Conservation (phyloP, 2,888 invertebrate genomes). For the Allophyes oxyacanthae region DNA sequence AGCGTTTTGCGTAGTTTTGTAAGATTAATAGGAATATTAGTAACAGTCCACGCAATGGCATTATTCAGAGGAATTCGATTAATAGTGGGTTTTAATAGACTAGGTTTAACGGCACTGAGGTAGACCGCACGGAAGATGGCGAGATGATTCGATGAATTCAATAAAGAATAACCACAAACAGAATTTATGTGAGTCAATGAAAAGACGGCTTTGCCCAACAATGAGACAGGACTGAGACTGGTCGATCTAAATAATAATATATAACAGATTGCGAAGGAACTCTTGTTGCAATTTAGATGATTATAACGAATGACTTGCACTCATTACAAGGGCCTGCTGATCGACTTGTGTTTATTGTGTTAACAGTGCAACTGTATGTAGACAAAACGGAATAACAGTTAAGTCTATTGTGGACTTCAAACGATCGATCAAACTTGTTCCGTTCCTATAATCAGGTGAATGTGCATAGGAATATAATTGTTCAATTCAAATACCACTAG, state of each 20-base stretch:
- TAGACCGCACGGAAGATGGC: conserved; percentile 15
- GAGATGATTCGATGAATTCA: conserved; percentile 13
- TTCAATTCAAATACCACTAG: conserved; percentile 15
- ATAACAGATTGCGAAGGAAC: conserved; percentile 15
- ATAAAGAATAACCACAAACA: conserved; percentile 11
- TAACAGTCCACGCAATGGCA: conserved; percentile 38
- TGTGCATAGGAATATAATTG: conserved; percentile 1
- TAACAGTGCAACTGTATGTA: conserved; percentile 31
- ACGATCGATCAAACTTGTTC: conserved; percentile 46
- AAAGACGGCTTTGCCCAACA: no score
- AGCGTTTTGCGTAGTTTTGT: conserved; percentile 50
- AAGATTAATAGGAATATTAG: conserved; percentile 46
- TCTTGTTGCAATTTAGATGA: conserved; percentile 13
- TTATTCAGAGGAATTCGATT: conserved; percentile 43
- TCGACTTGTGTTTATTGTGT: conserved; percentile 11
- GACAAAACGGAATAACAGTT: conserved; percentile 32
- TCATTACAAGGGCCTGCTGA: conserved; percentile 28
- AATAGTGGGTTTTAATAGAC: conserved; percentile 29
- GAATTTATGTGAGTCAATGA: no score
- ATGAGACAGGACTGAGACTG: conserved; percentile 12
- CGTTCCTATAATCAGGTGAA: conserved; percentile 23
- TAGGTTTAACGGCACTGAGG: conserved; percentile 27
- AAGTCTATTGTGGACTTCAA: conserved; percentile 21
- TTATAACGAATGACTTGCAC: conserved; percentile 32
- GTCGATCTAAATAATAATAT: conserved; percentile 18